Evolutionary conservation across 2,888 invertebrate genomes (phyloP), one percentile per base, ranked within the genome.

Genomic region (Amorpha juglandis): DNA sequence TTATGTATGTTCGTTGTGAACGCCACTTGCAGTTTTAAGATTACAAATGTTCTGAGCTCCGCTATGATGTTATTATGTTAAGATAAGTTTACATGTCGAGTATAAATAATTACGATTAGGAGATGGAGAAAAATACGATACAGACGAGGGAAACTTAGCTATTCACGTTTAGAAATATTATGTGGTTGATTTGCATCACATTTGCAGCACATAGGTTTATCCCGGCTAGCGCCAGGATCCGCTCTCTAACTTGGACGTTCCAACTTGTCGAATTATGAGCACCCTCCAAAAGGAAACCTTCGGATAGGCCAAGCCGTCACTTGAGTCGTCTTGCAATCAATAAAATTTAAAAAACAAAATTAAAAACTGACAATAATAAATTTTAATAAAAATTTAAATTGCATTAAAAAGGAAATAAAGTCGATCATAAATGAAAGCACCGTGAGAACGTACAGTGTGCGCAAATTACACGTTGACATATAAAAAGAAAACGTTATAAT

Each of bases 1-100:
- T 77, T 78, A 81, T 79, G 72, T 78, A 81, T 79, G 77, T 74
- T 74, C 74, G 67, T 68, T 71, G 72, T 67, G 69, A 71, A 71
- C 68, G 70, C 64, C 38, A 42, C 42, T 58, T 19, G 58, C 58
- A 12, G 58, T 58, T 58, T 42, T 42, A 42, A 58, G 58, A 58
- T 58, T 42, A 58, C 42, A 62, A 50, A 58, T 58, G 58, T 38
- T 16, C 16, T 19, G 12, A 58, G 58, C 58, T 42, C 38, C 58
- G 42, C 19, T 42, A 42, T 7, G 42, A 58, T 19, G 38, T 58
- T 58, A 58, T 42, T 58, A 58, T 58, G 19, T 42, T 42, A 58
- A 42, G 42, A 58, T 12, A 42, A 58, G 42, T 35, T 8, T n/a
- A 58, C 38, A 11, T 35, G 19, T 38, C 33, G 38, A 38, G 38